These are phyloP conservation scores for Perognathus longimembris DNA, from an alignment of 2,113 vertebrate genomes.

Conservation along the genomic window DNA sequence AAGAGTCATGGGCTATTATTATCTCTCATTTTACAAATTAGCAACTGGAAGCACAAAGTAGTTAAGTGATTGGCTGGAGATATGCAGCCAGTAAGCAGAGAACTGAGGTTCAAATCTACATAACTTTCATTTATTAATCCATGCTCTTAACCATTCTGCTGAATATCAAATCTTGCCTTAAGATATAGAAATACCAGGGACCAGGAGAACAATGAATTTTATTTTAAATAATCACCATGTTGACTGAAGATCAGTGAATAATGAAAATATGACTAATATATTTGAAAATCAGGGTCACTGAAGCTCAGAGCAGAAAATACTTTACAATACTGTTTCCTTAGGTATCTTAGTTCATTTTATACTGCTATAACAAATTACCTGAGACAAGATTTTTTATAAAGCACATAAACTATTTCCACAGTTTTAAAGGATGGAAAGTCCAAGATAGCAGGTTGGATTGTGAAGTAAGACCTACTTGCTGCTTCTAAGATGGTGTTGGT, in stretches of 20 bases:
- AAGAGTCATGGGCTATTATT: background rate
- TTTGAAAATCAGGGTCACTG: background rate
- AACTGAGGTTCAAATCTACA: background rate
- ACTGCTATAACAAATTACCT: background rate
- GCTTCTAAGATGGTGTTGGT: background rate
- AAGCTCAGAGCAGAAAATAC: background rate
- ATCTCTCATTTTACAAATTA: background rate
- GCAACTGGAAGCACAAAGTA: conserved; percentile 14
- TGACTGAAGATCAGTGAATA: background rate
- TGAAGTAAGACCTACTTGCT: background rate
- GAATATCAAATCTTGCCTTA: background rate
- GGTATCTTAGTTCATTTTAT: background rate
- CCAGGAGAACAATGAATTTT: background rate
- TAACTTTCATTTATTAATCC: background rate
- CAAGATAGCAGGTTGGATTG: background rate
- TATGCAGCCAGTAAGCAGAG: background rate
- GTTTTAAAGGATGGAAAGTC: background rate
- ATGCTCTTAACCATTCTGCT: background rate
- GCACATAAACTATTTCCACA: background rate
- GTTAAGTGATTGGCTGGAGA: background rate
- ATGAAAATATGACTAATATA: background rate
- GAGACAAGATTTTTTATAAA: background rate
- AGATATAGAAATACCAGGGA: background rate
- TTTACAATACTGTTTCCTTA: background rate
- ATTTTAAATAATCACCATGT: background rate